Conservation (phyloP, 2,797 vertebrate species). For the Tympanoctomys barrerae region DNA sequence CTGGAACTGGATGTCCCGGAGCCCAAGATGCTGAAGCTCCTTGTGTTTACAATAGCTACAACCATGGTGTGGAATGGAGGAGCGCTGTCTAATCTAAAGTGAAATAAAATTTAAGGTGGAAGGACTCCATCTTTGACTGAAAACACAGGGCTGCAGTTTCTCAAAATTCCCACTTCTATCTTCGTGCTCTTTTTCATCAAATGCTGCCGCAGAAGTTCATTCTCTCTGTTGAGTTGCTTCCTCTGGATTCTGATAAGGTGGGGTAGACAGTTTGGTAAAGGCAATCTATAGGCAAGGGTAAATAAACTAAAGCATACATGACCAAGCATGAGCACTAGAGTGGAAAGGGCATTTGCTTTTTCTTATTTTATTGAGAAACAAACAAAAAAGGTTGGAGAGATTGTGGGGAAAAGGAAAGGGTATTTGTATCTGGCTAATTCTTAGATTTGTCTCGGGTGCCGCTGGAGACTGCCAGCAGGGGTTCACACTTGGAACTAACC, state of each 20-base stretch:
- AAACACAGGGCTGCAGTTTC: background rate
- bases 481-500: background rate
- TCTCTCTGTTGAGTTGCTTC: background rate
- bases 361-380: too few species aligned
- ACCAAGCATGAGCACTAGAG: background rate
- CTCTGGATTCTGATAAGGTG: background rate
- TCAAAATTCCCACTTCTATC: background rate
- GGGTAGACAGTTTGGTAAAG: background rate
- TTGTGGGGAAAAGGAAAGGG: background rate
- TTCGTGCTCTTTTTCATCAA: background rate
- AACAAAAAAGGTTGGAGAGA: too few species aligned
- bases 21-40: background rate
- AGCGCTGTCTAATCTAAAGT: background rate
- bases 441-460: background rate
- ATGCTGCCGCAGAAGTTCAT: background rate
- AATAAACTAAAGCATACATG: background rate
- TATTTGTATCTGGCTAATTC: background rate
- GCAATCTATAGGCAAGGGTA: background rate
- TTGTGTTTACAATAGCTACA: background rate
- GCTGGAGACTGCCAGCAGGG: background rate
- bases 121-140: background rate
- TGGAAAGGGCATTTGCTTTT: background rate
- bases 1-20: background rate
- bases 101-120: background rate
- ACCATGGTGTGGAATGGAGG: background rate